Percentiles rank a stretch among this genome's conserved stretches.
These are phyloP conservation scores for Ferrisia virgata DNA, from an alignment of 2,888 invertebrate species.

Conservation along the genomic window DNA sequence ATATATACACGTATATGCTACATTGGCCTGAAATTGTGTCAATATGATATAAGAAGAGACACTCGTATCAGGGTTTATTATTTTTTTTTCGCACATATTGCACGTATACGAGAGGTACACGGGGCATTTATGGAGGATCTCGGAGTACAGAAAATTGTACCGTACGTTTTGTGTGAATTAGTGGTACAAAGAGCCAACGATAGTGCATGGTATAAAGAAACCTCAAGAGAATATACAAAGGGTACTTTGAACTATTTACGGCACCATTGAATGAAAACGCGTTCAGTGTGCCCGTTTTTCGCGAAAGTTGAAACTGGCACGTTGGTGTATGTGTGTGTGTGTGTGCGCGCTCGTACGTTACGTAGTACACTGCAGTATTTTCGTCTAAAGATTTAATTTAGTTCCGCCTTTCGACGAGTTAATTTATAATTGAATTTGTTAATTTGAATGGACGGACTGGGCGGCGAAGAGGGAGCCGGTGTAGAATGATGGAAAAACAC, in stretches of 20 bases:
- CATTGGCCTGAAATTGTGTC: neutral
- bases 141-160: neutral
- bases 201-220: neutral
- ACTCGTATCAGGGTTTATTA: neutral
- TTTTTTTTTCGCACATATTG: too few relatives aligned
- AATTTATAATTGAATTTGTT: constrained; percentile 45
- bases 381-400: constrained; percentile 41
- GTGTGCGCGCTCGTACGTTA: neutral
- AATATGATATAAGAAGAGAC: neutral
- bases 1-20: too few relatives aligned
- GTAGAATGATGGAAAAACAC: constrained; percentile 6
- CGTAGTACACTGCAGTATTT: neutral
- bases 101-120: neutral
- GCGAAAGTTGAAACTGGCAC: constrained; percentile 34
- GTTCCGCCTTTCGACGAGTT: constrained; percentile 44
- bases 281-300: neutral
- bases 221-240: constrained; percentile 41
- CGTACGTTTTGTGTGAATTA: neutral
- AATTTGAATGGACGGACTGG: constrained; percentile 37
- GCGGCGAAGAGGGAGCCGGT: neutral
- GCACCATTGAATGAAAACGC: constrained; percentile 38
- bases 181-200: constrained; percentile 4
- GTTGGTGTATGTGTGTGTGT: neutral
- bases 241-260: constrained; percentile 43
- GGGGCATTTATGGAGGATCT: too few relatives aligned